Percentiles rank a stretch among this genome's conserved stretches.
phyloP scores from a whole-genome alignment of 2,888 invertebrate genomes.

The Folsomia manolachei region DNA sequence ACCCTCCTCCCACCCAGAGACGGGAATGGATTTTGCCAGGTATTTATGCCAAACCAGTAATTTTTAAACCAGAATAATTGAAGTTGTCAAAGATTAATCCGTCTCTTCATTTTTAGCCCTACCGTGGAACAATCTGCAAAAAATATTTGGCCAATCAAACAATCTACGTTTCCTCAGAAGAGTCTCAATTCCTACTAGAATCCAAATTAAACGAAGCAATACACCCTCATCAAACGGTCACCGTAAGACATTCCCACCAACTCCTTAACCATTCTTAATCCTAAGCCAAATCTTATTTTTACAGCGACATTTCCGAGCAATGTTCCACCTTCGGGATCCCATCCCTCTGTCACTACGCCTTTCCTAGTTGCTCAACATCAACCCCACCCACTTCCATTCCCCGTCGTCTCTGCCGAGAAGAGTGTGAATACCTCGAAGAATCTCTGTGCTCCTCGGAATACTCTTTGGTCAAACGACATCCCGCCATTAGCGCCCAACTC shows the following conservation, averaged over 20 bases:
- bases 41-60: slow-evolving; percentile 5
- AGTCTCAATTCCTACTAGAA: slow-evolving; percentile 74
- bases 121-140: slow-evolving; percentile 75
- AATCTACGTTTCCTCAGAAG: slow-evolving; percentile 79
- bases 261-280: background rate
- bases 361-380: slow-evolving; percentile 83
- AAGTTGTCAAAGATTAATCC: no score
- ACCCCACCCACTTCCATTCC: slow-evolving; percentile 55
- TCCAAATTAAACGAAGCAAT: slow-evolving; percentile 77
- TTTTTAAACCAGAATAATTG: no score
- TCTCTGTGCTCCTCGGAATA: slow-evolving; percentile 86
- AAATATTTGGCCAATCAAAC: slow-evolving; percentile 73
- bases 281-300: slow-evolving; percentile 21
- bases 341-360: slow-evolving; percentile 84
- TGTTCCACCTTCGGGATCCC: slow-evolving; percentile 85
- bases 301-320: slow-evolving; percentile 73
- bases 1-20: slow-evolving; percentile 28
- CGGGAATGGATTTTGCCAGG: slow-evolving; percentile 38
- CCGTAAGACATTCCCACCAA: slow-evolving; percentile 59
- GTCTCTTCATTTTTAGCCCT: slow-evolving; percentile 55
- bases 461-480: slow-evolving; percentile 87
- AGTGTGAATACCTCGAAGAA: slow-evolving; percentile 86
- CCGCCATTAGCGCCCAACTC: slow-evolving; percentile 73
- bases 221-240: slow-evolving; percentile 76
- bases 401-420: slow-evolving; percentile 80